A percentile compares a stretch with the other conserved stretches of the same genome.
Conservation (phyloP, 2,888 invertebrate species). For the Nephrotoma guestfalica region DNA sequence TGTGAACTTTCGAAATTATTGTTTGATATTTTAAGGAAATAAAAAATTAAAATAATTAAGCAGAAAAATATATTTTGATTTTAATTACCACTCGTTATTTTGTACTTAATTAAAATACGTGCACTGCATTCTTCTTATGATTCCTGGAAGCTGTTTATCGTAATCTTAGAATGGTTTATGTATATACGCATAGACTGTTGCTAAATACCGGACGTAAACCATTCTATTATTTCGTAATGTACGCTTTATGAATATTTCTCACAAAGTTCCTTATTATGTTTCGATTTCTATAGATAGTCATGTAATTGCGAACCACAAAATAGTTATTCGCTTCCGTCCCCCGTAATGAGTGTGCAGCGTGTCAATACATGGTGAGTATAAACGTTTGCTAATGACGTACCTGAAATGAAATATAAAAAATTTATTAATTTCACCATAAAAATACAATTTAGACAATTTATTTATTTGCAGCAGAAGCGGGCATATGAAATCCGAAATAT, state of each 20-base stretch:
- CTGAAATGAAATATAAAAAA: not conserved
- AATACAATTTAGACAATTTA: too few species aligned
- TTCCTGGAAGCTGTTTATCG: not conserved
- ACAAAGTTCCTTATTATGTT: not conserved
- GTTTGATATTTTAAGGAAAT: not conserved
- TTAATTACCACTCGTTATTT: not conserved
- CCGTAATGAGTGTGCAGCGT: not conserved
- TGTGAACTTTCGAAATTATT: not conserved
- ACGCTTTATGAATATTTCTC: not conserved
- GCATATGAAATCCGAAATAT: too few species aligned
- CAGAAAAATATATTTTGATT: not conserved
- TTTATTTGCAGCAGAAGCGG: too few species aligned
- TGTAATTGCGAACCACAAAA: not conserved
- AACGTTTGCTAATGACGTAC: not conserved
- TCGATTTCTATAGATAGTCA: not conserved
- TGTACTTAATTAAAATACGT: not conserved
- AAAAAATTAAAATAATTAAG: not conserved
- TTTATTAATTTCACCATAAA: not conserved
- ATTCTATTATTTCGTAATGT: not conserved
- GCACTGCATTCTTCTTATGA: not conserved
- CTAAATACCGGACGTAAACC: not conserved
- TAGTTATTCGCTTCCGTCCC: not conserved
- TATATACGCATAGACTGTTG: not conserved
- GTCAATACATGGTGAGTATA: not conserved
- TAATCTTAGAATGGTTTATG: not conserved